phyloP scores from a whole-genome alignment of 2,113 vertebrate species.

The Sapajus apella region DNA sequence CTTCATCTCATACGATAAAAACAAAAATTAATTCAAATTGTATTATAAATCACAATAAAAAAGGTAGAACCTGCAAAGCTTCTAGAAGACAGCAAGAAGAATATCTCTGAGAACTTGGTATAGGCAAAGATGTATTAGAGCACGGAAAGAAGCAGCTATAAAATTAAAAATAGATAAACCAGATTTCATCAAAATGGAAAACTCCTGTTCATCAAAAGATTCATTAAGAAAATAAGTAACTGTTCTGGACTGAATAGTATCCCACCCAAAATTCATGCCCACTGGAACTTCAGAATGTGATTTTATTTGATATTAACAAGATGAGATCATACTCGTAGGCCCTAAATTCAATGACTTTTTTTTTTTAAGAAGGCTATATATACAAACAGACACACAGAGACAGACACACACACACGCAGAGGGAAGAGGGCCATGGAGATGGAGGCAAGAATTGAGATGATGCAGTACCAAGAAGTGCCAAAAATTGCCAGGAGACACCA shows the following conservation, averaged over 20 bases:
- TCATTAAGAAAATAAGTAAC: slow-evolving; percentile 5
- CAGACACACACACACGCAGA: neutral
- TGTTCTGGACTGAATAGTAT: neutral
- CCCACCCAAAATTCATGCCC: neutral
- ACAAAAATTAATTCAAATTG: neutral
- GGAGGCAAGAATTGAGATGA: neutral
- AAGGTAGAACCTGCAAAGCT: neutral
- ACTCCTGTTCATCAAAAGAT: neutral
- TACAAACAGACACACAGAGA: neutral
- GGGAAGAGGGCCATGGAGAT: neutral
- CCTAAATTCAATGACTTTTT: neutral
- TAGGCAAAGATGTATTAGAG: slow-evolving; percentile 3
- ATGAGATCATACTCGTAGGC: neutral
- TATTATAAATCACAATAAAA: neutral
- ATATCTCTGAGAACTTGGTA: neutral
- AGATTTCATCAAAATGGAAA: slow-evolving; percentile 36
- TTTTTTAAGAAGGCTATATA: neutral
- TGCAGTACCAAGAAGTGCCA: neutral
- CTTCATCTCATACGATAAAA: neutral
- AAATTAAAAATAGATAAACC: slow-evolving; percentile 20
- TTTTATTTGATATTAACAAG: neutral
- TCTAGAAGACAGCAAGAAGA: neutral
- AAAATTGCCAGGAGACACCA: neutral
- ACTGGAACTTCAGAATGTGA: neutral
- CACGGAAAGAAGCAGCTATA: neutral